Percentiles rank a stretch among this genome's conserved stretches.
Evolutionary conservation across 2,888 invertebrate species (phyloP).

Genomic region (Coleophora deauratella): DNA sequence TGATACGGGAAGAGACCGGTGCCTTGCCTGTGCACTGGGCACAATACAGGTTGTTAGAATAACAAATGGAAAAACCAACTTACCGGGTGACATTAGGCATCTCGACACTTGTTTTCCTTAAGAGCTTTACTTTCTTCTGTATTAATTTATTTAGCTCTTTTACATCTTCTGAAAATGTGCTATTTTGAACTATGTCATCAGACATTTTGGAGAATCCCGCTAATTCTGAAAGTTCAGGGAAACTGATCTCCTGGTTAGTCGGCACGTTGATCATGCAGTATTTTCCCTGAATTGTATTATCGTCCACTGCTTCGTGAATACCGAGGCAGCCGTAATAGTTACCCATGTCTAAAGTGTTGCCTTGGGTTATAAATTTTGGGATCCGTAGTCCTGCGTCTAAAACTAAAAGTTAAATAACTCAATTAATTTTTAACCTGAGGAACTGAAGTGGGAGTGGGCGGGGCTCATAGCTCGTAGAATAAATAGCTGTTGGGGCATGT

Average conservation of each 20-base stretch:
- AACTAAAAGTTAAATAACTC: constrained; percentile 15
- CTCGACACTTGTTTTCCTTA: no score
- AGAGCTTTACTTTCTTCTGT: neutral
- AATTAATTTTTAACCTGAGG: no score
- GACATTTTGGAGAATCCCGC: no score
- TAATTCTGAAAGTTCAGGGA: constrained; percentile 19
- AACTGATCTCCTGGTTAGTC: constrained; percentile 21
- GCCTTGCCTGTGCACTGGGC: no score
- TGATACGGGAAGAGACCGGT: no score
- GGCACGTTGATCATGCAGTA: constrained; percentile 43
- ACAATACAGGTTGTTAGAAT: no score
- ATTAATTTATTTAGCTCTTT: neutral
- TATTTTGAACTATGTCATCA: neutral
- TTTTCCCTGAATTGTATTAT: constrained; percentile 38
- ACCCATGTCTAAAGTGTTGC: constrained; percentile 29
- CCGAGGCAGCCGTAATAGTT: constrained; percentile 35
- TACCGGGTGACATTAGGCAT: no score
- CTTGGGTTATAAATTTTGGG: constrained; percentile 28
- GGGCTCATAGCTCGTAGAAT: no score
- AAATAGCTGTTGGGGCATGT: no score
- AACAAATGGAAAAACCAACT: no score
- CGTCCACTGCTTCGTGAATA: constrained; percentile 22
- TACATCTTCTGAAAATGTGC: no score
- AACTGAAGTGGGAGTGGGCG: no score
- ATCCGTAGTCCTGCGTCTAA: constrained; percentile 30